Percentiles rank a stretch among this genome's conserved stretches.
phyloP scores from a whole-genome alignment of 2,888 invertebrate genomes.

The Dicroscelio sp. region DNA sequence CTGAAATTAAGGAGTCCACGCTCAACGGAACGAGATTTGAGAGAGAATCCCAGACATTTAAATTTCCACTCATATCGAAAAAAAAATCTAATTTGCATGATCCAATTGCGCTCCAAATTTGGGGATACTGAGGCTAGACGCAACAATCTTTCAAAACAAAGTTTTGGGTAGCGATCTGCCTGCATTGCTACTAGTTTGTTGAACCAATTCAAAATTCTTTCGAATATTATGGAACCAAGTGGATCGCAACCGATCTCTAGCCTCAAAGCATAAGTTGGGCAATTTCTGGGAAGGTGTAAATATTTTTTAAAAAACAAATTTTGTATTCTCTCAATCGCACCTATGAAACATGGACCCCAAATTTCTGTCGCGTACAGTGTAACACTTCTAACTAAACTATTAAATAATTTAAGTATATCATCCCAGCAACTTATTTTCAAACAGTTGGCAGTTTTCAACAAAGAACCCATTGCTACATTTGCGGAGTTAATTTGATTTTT shows the following conservation, averaged over 20 bases:
- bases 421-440: background rate
- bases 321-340: background rate
- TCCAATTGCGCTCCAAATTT: too few relatives aligned
- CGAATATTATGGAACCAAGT: background rate
- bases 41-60: too few relatives aligned
- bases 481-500: background rate
- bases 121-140: too few relatives aligned
- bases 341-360: background rate
- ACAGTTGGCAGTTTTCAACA: background rate
- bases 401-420: background rate
- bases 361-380: slow-evolving; percentile 8
- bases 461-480: background rate
- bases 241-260: slow-evolving; percentile 6
- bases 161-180: background rate
- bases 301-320: slow-evolving; percentile 27
- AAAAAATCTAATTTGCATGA: too few relatives aligned
- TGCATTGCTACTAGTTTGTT: background rate
- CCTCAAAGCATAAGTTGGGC: slow-evolving; percentile 20
- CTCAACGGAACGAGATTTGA: too few relatives aligned
- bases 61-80: too few relatives aligned
- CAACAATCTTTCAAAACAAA: too few relatives aligned
- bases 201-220: background rate
- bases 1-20: too few relatives aligned
- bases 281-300: slow-evolving; percentile 19
- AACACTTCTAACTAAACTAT: background rate